Conservation (phyloP, 2,113 vertebrate species). For the Eupsittula cactorum region DNA sequence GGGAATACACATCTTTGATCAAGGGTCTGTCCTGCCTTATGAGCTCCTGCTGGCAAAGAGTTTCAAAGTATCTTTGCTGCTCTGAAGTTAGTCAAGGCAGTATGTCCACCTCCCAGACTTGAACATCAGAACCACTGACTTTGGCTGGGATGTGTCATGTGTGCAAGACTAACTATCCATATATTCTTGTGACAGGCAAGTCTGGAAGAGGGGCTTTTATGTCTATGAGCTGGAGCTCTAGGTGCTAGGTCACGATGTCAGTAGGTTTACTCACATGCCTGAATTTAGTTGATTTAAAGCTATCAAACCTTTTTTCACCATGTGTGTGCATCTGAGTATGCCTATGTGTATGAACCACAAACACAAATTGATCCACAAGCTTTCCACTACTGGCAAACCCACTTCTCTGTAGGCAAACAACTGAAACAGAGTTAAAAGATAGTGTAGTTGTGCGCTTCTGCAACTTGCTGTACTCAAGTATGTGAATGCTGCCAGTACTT, state of each 20-base stretch:
- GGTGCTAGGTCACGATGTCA: neutral
- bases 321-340: neutral
- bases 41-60: neutral
- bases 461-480: neutral
- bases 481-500: neutral
- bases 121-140: neutral
- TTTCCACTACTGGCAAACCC: neutral
- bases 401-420: neutral
- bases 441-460: neutral
- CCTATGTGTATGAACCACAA: neutral
- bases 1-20: neutral
- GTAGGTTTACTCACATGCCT: neutral
- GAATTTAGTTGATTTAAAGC: neutral
- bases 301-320: neutral
- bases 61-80: neutral
- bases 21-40: neutral
- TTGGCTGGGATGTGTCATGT: neutral
- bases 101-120: neutral
- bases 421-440: neutral
- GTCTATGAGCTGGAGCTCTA: neutral
- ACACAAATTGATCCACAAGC: neutral
- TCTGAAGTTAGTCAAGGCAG: neutral
- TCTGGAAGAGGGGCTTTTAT: neutral
- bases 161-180: neutral
- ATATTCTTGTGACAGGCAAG: neutral